These are phyloP conservation scores for Creontiades dilutus DNA, from an alignment of 2,888 invertebrate genomes.

Conservation along the genomic window DNA sequence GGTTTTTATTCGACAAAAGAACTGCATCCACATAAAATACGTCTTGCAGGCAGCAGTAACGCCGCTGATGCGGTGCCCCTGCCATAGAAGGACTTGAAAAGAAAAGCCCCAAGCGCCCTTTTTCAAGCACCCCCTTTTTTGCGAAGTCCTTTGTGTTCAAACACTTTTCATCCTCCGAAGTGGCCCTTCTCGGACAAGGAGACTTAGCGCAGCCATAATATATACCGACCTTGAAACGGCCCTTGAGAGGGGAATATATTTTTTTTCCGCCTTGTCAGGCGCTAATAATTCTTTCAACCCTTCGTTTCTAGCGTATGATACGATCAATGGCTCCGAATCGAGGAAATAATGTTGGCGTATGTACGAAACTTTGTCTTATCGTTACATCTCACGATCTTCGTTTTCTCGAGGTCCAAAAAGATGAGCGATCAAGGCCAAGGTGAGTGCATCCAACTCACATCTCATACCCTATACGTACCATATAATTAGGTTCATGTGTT, in stretches of 20 bases:
- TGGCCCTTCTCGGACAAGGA: neutral
- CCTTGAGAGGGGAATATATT: neutral
- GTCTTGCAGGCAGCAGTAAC: neutral
- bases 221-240: neutral
- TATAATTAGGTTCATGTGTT: no score
- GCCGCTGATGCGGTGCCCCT: neutral
- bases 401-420: neutral
- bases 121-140: neutral
- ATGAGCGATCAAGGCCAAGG: neutral
- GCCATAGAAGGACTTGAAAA: neutral
- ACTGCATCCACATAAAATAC: neutral
- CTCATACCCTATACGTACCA: no score
- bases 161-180: neutral
- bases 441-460: neutral
- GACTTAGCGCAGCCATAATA: neutral
- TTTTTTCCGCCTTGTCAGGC: neutral
- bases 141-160: neutral
- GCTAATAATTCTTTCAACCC: neutral
- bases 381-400: neutral
- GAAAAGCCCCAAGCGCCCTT: neutral
- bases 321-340: neutral
- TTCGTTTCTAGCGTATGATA: neutral
- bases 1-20: neutral
- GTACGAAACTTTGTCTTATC: neutral
- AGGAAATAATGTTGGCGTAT: neutral